Base-by-base conservation (phyloP, 2,113 vertebrate species). In the Tupaia chinensis region DNA sequence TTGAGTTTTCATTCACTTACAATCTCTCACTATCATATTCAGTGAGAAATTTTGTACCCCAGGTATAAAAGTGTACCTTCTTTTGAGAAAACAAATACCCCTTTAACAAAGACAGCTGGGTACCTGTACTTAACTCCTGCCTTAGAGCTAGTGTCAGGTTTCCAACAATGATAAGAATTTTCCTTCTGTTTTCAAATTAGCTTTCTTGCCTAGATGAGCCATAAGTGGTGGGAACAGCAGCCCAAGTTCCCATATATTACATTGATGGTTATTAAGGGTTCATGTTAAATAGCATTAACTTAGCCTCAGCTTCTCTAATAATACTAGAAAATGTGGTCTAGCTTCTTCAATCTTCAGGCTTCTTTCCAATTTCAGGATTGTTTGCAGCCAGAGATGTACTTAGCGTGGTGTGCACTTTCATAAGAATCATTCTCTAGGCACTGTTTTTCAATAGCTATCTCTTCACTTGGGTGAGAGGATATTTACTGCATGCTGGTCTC, bases 401-500 rank as follows among this genome's bases (percentile, higher is more conserved):
- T 65, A 93, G n/a, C 0, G 0, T 54, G 77, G 29, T 32, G 5
- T 3, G 23, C 20, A 61, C 53, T 76, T 79, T 91, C 23, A 61
- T 76, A 56, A 80, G n/a, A 89, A 53, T 53, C 65, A 32, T 73
- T 79, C 68, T 84, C 44, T 70, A 56, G 25, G 22, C 79, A 2
- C 34, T 89, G 68, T 32, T 32, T 25, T 32, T 88, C 72, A 72
- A 65, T 54, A 79, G 54, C 29, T 85, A 3, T 54, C 15, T 76
- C 87, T 87, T 89, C 69, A 58, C 54, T 94, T 29, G 34, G 63
- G 22, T 61, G 22, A 94, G 74, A 68, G 11, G 27, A 16, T 86
- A 72, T 87, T 95, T 91, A 80, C 86, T 95, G 16, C 65, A 70
- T 76, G 60, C 65, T 72, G 5, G 23, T 93, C 93, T 94, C 95